These are phyloP conservation scores for Platysternon megacephalum DNA, from an alignment of 2,113 vertebrate species.

Conservation along the genomic window DNA sequence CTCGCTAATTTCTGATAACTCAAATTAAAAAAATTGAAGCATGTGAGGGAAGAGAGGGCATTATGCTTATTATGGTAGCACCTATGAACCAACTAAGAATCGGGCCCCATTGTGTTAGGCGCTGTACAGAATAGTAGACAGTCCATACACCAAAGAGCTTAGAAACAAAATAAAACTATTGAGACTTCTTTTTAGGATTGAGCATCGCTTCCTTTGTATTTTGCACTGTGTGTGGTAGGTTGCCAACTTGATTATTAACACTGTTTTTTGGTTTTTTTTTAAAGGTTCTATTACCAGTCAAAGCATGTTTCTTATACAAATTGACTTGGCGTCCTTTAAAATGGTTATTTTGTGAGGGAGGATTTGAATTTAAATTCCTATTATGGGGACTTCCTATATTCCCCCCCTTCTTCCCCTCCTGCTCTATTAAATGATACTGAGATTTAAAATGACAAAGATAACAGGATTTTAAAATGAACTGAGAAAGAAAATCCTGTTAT, in stretches of 20 bases:
- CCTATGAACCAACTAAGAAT: background rate
- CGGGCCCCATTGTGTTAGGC: background rate
- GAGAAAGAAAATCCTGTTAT: background rate
- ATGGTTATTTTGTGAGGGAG: background rate
- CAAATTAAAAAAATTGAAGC: background rate
- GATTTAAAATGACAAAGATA: background rate
- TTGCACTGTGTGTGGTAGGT: background rate
- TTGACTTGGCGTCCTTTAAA: constrained; percentile 34
- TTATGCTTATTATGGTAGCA: constrained; percentile 57
- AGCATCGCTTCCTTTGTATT: constrained; percentile 20
- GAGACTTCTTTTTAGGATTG: constrained; percentile 53
- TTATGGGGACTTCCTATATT: background rate
- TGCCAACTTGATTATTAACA: background rate
- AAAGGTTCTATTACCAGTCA: constrained; percentile 5
- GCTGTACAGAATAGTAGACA: background rate
- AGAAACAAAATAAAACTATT: constrained; percentile 6
- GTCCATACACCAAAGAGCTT: constrained; percentile 43
- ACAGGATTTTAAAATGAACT: constrained; percentile 45
- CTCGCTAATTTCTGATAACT: background rate
- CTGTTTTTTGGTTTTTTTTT: background rate
- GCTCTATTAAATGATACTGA: background rate
- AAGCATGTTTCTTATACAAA: background rate
- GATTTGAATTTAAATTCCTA: background rate
- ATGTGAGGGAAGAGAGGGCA: constrained; percentile 7
- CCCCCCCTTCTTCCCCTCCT: background rate